These are phyloP conservation scores for Nematolebias whitei DNA, from an alignment of 2,113 vertebrate species.

Conservation along the genomic window DNA sequence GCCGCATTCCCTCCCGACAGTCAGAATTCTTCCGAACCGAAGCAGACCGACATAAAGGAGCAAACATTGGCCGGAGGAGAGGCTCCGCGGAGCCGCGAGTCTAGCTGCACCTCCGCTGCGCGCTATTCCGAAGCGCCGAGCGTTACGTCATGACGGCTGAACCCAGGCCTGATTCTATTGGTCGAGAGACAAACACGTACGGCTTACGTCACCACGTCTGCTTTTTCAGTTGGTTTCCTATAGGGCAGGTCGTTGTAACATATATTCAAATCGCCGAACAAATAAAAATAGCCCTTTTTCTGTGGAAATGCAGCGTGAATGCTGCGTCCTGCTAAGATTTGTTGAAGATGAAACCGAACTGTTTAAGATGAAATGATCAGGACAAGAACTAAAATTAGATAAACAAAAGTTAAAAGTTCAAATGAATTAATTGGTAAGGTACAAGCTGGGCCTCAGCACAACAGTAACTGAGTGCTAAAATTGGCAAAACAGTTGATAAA, in stretches of 20 bases:
- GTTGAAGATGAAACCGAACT: too few relatives aligned
- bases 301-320: too few relatives aligned
- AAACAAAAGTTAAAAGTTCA: too few relatives aligned
- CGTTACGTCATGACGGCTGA: conserved; percentile 64
- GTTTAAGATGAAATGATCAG: too few relatives aligned
- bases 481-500: too few relatives aligned
- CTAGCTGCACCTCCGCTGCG: conserved; percentile 48
- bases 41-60: conserved; percentile 8
- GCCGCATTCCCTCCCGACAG: neutral
- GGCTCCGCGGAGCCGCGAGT: conserved; percentile 6
- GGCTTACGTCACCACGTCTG: conserved; percentile 46
- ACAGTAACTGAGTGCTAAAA: too few relatives aligned
- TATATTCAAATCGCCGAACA: neutral
- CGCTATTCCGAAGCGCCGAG: conserved; percentile 68
- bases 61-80: conserved; percentile 24
- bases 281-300: too few relatives aligned
- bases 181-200: conserved; percentile 49
- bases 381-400: too few relatives aligned
- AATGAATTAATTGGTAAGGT: too few relatives aligned
- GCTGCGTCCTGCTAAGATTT: too few relatives aligned
- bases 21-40: conserved; percentile 1
- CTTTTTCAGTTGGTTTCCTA: conserved; percentile 9
- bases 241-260: neutral
- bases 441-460: too few relatives aligned
- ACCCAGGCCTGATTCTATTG: conserved; percentile 47